Base-by-base conservation (phyloP, 2,113 vertebrate genomes). In the Ardeotis arabs region DNA sequence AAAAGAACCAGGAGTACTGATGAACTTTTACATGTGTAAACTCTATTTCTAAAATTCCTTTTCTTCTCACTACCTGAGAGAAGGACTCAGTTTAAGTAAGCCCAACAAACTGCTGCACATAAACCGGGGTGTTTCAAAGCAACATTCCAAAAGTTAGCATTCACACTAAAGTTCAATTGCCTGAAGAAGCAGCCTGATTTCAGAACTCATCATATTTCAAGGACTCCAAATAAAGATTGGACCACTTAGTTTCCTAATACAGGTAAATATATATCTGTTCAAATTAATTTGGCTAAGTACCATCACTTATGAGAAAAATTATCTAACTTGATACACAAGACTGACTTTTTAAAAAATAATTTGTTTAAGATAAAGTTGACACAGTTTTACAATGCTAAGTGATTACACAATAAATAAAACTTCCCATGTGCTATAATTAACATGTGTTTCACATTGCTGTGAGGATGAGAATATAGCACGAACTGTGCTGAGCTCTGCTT, bases 301-400 rank as follows among this genome's bases (percentile, higher is more conserved):
- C 3, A 3, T 5, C 55, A 73, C 33, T 82, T 92, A 47, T 0
- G 4, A 44, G 44, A 37, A 69, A 77, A 72, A 63, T 66, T 14
- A 44, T 27, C 27, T 91, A 60, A 82, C 93, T 87, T 75, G 11
- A 25, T 81, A 31, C 84, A 74, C 9, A 87, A 74, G 23, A 60
- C 29, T 92, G 82, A 94, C 62, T 74, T 76, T 91, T 89, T 89
- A 37, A 78, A 89, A 69, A 94, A 91, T 76, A 83, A 62, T 85
- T 85, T 87, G 5, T 75, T 75, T 87, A 95, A 84, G 18, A 58
- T 78, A 45, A 78, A 87, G 72, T 87, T 93, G 74, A 64, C 49
- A 78, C 7, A 50, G 8, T 37, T 74, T 92, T 84, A 68, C 6
- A 63, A 31, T 35, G 19, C 16, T 41, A 79, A 94, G 44, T 93